Evolutionary conservation across 2,888 invertebrate genomes (phyloP).

Genomic region (Diabrotica balteata): DNA sequence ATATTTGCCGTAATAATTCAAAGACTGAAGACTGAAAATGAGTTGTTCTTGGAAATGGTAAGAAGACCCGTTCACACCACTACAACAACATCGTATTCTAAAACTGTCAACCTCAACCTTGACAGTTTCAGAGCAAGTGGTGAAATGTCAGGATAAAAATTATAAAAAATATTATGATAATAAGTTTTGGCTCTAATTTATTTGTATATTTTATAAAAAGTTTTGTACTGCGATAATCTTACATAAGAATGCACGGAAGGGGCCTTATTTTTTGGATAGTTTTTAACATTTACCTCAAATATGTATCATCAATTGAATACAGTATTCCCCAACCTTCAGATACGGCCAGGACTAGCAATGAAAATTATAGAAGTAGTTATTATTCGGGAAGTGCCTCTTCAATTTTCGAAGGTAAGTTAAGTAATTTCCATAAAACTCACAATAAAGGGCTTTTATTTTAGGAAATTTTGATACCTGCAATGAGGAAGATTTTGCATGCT

Average conservation of each 20-base stretch:
- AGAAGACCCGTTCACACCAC: conserved; percentile 23
- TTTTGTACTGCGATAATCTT: conserved; percentile 29
- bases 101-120: conserved; percentile 36
- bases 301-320: conserved; percentile 41
- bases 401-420: conserved; percentile 66
- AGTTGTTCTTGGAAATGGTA: too few relatives aligned
- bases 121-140: conserved; percentile 43
- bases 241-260: conserved; percentile 30
- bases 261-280: conserved; percentile 55
- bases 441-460: conserved; percentile 29
- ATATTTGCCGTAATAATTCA: too few relatives aligned
- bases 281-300: conserved; percentile 52
- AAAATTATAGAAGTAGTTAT: conserved; percentile 56
- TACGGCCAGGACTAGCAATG: conserved; percentile 19
- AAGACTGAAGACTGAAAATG: too few relatives aligned
- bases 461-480: conserved; percentile 60
- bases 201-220: conserved; percentile 36
- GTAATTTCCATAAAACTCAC: conserved; percentile 30
- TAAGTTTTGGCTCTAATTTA: conserved; percentile 39
- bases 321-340: conserved; percentile 18
- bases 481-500: conserved; percentile 78
- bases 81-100: conserved; percentile 13
- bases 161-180: conserved; percentile 51
- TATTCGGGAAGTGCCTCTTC: conserved; percentile 63
- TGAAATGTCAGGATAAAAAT: conserved; percentile 54